Evolutionary conservation across 2,113 vertebrate genomes (phyloP).

Genomic region (Eubucco bourcierii): DNA sequence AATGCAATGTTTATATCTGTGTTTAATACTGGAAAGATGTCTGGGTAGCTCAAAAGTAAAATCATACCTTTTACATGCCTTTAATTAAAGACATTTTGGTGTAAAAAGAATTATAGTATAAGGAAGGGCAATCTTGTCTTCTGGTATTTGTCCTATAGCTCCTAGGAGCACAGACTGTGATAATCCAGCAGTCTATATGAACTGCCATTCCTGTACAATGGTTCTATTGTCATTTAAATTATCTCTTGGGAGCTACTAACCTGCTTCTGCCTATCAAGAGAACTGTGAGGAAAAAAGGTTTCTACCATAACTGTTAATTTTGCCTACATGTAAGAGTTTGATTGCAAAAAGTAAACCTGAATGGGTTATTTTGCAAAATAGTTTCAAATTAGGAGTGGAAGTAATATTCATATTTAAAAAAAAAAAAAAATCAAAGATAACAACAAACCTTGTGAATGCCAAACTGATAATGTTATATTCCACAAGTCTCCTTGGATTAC

Average conservation of each 20-base stretch:
- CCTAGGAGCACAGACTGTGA: not conserved
- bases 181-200: slow-evolving; percentile 18
- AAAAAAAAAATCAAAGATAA: not conserved
- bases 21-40: not conserved
- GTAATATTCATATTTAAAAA: not conserved
- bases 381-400: not conserved
- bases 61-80: not conserved
- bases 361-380: not conserved
- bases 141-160: slow-evolving; percentile 4
- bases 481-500: not conserved
- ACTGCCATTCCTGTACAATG: slow-evolving; percentile 19
- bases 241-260: not conserved
- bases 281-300: slow-evolving; percentile 7
- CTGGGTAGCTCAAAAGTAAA: not conserved
- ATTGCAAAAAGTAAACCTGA: not conserved
- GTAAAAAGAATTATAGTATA: not conserved
- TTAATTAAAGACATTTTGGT: not conserved
- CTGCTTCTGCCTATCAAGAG: not conserved
- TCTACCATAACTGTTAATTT: not conserved
- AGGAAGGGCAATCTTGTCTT: slow-evolving; percentile 5
- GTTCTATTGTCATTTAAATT: slow-evolving; percentile 60
- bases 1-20: not conserved
- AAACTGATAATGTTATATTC: not conserved
- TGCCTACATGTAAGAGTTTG: not conserved
- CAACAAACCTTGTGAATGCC: not conserved